A percentile compares a stretch with the other conserved stretches of the same genome.
phyloP scores from a whole-genome alignment of 2,113 vertebrate genomes.

The Phycodurus eques region DNA sequence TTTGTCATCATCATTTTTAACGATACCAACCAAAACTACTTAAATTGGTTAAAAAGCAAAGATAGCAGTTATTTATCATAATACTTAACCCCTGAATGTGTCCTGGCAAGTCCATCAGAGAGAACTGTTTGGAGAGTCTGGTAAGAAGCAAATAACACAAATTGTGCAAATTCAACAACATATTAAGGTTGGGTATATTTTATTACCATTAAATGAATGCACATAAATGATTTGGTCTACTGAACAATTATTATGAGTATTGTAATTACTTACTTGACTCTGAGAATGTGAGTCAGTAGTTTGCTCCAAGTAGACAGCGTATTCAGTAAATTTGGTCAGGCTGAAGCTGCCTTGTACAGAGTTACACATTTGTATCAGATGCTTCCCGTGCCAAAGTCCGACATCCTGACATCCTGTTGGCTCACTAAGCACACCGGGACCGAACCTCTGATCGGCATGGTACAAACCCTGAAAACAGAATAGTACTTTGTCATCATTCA shows the following conservation, averaged over 20 bases:
- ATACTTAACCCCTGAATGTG: conserved; percentile 3
- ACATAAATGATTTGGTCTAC: not conserved
- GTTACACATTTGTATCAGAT: conserved; percentile 3
- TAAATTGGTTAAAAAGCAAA: not conserved
- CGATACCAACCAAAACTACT: no score
- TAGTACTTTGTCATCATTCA: not conserved
- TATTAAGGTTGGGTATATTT: not conserved
- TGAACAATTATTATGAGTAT: not conserved
- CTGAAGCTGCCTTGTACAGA: conserved; percentile 3
- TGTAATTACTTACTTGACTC: not conserved
- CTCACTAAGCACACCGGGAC: not conserved
- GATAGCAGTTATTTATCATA: not conserved
- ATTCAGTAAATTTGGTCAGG: not conserved
- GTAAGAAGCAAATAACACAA: not conserved
- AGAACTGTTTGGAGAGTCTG: not conserved
- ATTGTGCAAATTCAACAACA: not conserved
- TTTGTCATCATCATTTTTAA: no score
- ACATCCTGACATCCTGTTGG: not conserved
- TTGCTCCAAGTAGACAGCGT: not conserved
- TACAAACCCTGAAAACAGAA: conserved; percentile 1
- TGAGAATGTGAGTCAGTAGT: not conserved
- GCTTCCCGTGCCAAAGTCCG: conserved; percentile 2
- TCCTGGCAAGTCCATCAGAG: not conserved
- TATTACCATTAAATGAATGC: not conserved
- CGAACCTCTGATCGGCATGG: conserved; percentile 5